Base-by-base conservation (phyloP, 1,140 invertebrate genomes). In the Geopemphigus sp. region DNA sequence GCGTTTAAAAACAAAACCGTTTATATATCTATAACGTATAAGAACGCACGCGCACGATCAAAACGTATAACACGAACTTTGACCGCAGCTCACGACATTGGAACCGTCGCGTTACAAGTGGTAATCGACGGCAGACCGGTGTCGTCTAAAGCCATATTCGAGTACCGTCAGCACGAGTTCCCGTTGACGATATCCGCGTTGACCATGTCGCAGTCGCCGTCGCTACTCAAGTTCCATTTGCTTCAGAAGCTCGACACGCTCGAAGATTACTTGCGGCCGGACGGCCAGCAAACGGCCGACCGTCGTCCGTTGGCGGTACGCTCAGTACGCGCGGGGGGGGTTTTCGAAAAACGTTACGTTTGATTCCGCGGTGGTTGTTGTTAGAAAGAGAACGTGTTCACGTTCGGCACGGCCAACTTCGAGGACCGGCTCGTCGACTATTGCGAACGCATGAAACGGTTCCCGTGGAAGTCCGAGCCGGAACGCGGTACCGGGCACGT, bases 401-500 rank as follows among this genome's bases (percentile, higher is more conserved):
- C 91, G 15, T 91, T 90, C 81, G 87, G 87, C 22, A 90, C 90
- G 83, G 87, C 89, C 32, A 90, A 92, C 85, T 92, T 95, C 83
- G 94, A 96, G 88, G 93, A 95, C 82, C 89, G 92, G 73, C 86
- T 95, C 24, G 93, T 95, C 5, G 88, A 88, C 14, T 93, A 93
- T 84, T 95, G 94, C 83, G 92, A 93, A 85, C 87, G 88, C 57
- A 85, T 93, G 83, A 86, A 89, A 64, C 84, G 86, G 22, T 90
- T 90, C 3, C 29, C 72, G 6, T 81, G 81, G 81, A 81, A 81
- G 45, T 73, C 68, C 12, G 54, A 70, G 53, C 50, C 57, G 4
- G 74, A 78, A 26, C 61, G 57, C 1, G 61, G 50, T 6, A 8
- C 61, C 10, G 47, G 61, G 8, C 57, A 45, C 19, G 47, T 78